A percentile compares a stretch with the other conserved stretches of the same genome.
These are phyloP conservation scores for Melitaea athalia DNA, from an alignment of 2,888 invertebrate species.

Conservation along the genomic window DNA sequence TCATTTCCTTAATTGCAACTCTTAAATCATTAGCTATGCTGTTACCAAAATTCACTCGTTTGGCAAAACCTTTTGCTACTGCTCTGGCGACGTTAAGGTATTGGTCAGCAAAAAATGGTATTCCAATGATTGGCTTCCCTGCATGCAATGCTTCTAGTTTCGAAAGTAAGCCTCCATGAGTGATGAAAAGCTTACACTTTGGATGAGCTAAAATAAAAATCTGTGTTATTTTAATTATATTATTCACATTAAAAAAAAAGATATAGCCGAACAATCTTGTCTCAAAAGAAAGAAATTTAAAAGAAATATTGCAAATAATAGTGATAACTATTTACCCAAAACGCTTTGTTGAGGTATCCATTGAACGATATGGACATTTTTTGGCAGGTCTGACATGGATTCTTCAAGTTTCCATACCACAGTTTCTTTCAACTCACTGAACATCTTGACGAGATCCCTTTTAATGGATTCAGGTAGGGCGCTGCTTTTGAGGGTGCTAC, in stretches of 20 bases:
- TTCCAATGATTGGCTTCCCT: conserved; percentile 55
- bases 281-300: too few species aligned
- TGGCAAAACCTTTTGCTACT: conserved; percentile 53
- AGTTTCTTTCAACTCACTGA: conserved; percentile 68
- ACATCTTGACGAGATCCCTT: conserved; percentile 56
- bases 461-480: conserved; percentile 57
- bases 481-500: conserved; percentile 64
- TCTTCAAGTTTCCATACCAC: conserved; percentile 69
- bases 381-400: conserved; percentile 45
- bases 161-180: conserved; percentile 58
- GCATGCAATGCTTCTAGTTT: conserved; percentile 54
- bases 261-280: too few species aligned
- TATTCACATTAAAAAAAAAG: too few species aligned
- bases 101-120: conserved; percentile 61
- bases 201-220: conserved; percentile 50
- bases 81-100: conserved; percentile 57
- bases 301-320: too few species aligned
- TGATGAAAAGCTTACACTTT: conserved; percentile 52
- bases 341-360: conserved; percentile 64
- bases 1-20: conserved; percentile 46
- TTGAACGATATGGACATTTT: conserved; percentile 53
- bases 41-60: conserved; percentile 46
- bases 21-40: conserved; percentile 46
- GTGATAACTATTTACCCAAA: conserved; percentile 45
- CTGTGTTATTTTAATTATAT: too few species aligned